A percentile compares a stretch with the other conserved stretches of the same genome.
phyloP scores from a whole-genome alignment of 37 sponge, comb jelly and placozoan genomes.

The Ephydatia muelleri region DNA sequence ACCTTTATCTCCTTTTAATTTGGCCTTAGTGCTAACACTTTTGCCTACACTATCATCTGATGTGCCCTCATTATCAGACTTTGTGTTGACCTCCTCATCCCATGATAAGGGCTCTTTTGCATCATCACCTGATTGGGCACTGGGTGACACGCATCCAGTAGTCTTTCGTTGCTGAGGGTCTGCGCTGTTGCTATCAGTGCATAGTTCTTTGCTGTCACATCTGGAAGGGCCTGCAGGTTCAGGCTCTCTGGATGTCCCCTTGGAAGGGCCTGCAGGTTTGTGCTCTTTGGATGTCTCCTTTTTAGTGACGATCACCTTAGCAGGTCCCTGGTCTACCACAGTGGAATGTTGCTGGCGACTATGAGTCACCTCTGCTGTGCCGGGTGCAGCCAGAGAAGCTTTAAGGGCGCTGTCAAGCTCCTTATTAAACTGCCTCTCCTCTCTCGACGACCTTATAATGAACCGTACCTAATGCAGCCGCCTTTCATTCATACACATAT shows the following conservation, averaged over 20 bases:
- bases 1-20: background rate
- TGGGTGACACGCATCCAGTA: background rate
- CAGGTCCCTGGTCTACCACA: background rate
- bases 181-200: background rate
- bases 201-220: background rate
- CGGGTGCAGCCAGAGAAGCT: background rate
- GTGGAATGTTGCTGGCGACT: background rate
- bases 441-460: slow-evolving; percentile 24
- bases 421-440: slow-evolving; percentile 36
- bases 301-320: background rate
- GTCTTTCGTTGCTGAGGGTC: background rate
- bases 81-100: background rate
- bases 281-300: too few species aligned
- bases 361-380: background rate
- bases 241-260: background rate
- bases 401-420: slow-evolving; percentile 7
- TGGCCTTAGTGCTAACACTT: background rate
- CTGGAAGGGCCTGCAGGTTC: background rate
- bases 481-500: background rate
- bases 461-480: background rate
- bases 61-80: background rate
- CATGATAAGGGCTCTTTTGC: background rate
- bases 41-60: background rate
- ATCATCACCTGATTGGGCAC: background rate
- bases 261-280: too few species aligned